A percentile compares a stretch with the other conserved stretches of the same genome.
Conservation (phyloP, 2,113 vertebrate genomes). For the Onychostoma macrolepis region DNA sequence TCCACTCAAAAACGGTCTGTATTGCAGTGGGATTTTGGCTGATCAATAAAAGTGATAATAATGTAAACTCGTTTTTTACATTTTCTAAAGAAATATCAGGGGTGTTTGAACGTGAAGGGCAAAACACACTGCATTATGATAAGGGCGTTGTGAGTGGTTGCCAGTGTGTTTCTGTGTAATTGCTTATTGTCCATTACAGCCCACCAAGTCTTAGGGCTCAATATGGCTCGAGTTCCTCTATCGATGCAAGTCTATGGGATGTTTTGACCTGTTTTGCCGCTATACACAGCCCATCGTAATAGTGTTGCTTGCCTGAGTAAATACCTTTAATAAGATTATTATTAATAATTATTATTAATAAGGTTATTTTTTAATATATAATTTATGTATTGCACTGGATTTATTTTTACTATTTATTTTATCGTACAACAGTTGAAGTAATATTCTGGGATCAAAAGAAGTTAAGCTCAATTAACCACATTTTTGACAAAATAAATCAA, state of each 20-base stretch:
- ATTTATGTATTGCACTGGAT: neutral
- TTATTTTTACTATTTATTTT: no score
- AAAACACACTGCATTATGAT: neutral
- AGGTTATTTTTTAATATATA: neutral
- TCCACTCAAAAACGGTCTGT: neutral
- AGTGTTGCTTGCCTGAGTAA: neutral
- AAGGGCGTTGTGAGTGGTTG: neutral
- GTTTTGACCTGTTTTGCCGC: neutral
- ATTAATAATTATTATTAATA: no score
- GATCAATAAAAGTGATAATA: conserved; percentile 12
- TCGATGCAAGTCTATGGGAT: neutral
- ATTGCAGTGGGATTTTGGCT: neutral
- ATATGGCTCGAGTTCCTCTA: neutral
- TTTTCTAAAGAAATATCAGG: neutral
- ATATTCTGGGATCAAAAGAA: no score
- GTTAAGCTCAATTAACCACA: no score
- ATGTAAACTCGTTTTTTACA: neutral
- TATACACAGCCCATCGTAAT: neutral
- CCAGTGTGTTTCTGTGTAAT: neutral
- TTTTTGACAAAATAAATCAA: no score
- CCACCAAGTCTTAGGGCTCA: neutral
- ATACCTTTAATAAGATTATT: neutral
- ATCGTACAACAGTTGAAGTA: no score
- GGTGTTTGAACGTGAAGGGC: neutral
- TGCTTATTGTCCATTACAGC: neutral